Percentiles rank a stretch among this genome's conserved stretches.
phyloP scores from a whole-genome alignment of 2,888 invertebrate genomes.

The Ellobium chinense region DNA sequence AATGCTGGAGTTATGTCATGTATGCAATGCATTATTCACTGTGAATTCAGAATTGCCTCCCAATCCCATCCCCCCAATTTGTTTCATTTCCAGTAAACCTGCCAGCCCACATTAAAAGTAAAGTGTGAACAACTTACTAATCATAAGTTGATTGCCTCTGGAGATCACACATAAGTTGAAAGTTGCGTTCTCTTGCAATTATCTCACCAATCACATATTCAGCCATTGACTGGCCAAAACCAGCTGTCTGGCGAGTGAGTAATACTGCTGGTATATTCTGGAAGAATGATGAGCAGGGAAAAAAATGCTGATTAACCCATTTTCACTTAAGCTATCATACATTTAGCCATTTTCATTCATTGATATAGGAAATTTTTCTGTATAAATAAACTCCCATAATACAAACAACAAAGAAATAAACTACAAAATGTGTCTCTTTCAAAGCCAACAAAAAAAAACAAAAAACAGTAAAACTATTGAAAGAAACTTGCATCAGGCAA shows the following conservation, averaged over 20 bases:
- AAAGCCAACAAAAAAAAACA: too few species aligned
- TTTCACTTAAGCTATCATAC: neutral
- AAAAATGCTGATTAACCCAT: neutral
- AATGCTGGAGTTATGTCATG: too few species aligned
- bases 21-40: too few species aligned
- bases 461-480: too few species aligned
- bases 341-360: neutral
- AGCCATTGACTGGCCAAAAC: slow-evolving; percentile 61
- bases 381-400: neutral
- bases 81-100: too few species aligned
- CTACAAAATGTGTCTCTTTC: neutral
- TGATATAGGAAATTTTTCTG: too few species aligned
- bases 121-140: slow-evolving; percentile 18
- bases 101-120: too few species aligned
- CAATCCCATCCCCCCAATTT: too few species aligned
- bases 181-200: slow-evolving; percentile 59
- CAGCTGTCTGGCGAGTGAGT: slow-evolving; percentile 35
- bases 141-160: slow-evolving; percentile 50
- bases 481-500: too few species aligned
- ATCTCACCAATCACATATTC: slow-evolving; percentile 69
- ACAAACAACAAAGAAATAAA: neutral
- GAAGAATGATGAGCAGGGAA: too few species aligned
- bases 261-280: slow-evolving; percentile 19
- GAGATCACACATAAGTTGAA: slow-evolving; percentile 51
- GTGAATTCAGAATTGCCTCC: too few species aligned